Percentiles rank a stretch among this genome's conserved stretches.
Evolutionary conservation across 2,113 vertebrate genomes (phyloP).

Genomic region (Machaerirhynchus nigripectus): DNA sequence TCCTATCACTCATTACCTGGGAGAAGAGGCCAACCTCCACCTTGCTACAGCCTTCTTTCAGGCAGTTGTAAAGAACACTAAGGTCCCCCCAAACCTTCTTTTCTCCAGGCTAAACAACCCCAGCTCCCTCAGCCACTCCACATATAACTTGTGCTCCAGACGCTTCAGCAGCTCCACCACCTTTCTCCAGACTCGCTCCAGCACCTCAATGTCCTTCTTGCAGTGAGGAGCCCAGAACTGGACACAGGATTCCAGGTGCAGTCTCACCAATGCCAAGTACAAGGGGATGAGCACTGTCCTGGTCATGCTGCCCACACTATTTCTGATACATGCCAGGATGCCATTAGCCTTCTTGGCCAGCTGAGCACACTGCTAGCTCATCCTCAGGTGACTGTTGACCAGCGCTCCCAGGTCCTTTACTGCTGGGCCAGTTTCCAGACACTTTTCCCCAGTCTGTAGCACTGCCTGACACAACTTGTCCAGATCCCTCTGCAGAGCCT

Average conservation of each 20-base stretch:
- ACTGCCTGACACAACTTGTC: rapidly evolving
- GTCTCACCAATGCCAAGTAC: rapidly evolving
- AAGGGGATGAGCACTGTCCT: rapidly evolving
- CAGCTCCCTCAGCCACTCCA: not conserved
- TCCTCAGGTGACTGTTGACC: not conserved
- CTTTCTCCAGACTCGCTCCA: rapidly evolving
- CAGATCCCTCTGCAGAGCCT: not conserved
- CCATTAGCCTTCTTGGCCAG: not conserved
- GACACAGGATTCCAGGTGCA: not conserved
- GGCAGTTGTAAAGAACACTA: not conserved
- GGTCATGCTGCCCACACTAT: not conserved
- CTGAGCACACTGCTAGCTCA: not conserved
- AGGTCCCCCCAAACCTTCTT: not conserved
- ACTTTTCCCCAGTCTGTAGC: not conserved
- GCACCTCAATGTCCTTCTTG: not conserved
- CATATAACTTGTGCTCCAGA: not conserved
- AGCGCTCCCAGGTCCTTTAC: not conserved
- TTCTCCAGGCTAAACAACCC: not conserved
- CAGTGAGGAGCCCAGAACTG: rapidly evolving
- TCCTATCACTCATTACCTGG: not conserved
- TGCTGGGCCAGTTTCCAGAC: not conserved
- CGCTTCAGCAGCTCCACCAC: rapidly evolving
- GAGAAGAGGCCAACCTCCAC: not conserved
- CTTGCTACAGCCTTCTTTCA: not conserved
- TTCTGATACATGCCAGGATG: not conserved